Conservation (phyloP, 2,888 invertebrate species). For the Chrysomela aeneicollis region DNA sequence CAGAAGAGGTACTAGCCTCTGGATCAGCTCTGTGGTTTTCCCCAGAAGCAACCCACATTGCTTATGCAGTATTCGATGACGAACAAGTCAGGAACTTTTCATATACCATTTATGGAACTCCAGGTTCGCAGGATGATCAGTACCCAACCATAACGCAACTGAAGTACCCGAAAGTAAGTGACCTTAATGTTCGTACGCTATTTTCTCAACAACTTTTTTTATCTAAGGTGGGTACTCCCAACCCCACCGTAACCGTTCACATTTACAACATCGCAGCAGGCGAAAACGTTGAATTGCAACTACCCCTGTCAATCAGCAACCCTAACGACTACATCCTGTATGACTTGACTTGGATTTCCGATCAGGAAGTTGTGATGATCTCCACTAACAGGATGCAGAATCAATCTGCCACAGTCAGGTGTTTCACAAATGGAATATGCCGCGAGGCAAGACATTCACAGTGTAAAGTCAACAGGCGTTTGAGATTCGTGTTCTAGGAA, state of each 20-base stretch:
- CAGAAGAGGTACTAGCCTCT: slow-evolving; percentile 88
- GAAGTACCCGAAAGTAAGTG: slow-evolving; percentile 78
- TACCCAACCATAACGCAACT: slow-evolving; percentile 73
- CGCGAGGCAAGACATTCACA: slow-evolving; percentile 41
- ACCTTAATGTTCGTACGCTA: background rate
- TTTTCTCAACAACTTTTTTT: background rate
- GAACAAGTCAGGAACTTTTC: slow-evolving; percentile 70
- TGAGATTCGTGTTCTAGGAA: too few species aligned
- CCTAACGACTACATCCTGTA: slow-evolving; percentile 74
- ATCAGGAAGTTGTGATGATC: slow-evolving; percentile 71
- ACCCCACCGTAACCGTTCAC: slow-evolving; percentile 75
- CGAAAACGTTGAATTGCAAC: slow-evolving; percentile 32
- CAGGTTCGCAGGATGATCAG: slow-evolving; percentile 66
- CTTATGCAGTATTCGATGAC: slow-evolving; percentile 86
- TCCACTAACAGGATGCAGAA: slow-evolving; percentile 91
- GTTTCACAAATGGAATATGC: slow-evolving; percentile 40
- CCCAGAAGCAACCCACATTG: slow-evolving; percentile 76
- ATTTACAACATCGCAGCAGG: slow-evolving; percentile 66
- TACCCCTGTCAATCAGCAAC: slow-evolving; percentile 60
- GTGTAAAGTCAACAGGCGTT: too few species aligned
- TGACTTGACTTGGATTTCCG: slow-evolving; percentile 78
- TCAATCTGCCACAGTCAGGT: slow-evolving; percentile 52
- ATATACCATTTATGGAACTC: slow-evolving; percentile 73
- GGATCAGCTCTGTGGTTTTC: slow-evolving; percentile 92
- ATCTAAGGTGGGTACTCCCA: slow-evolving; percentile 73